phyloP scores from a whole-genome alignment of 2,113 vertebrate species.

The Ictalurus punctatus region DNA sequence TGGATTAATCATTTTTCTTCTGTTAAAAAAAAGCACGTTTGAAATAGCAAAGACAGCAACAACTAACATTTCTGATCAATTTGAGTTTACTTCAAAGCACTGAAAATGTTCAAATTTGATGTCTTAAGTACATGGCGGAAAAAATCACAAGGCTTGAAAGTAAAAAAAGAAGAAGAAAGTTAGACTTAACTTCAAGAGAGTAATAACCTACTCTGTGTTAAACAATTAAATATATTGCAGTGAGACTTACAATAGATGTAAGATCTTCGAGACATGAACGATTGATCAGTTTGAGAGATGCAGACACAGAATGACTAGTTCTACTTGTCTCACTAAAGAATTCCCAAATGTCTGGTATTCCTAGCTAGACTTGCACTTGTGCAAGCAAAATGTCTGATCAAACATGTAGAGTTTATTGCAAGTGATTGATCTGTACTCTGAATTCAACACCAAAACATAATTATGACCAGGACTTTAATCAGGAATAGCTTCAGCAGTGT shows the following conservation, averaged over 20 bases:
- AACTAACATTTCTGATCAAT: constrained; percentile 17
- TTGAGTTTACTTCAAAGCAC: constrained; percentile 41
- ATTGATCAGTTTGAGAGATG: background rate
- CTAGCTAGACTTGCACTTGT: background rate
- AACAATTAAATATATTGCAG: constrained; percentile 16
- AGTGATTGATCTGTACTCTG: background rate
- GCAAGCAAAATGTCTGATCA: background rate
- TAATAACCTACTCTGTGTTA: background rate
- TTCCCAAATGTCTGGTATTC: background rate
- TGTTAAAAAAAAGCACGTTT: background rate
- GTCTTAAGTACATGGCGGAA: constrained; percentile 7
- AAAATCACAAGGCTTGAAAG: constrained; percentile 24
- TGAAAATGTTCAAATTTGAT: constrained; percentile 45
- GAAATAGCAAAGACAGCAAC: background rate
- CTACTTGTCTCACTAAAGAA: background rate
- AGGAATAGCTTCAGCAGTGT: background rate
- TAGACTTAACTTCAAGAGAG: constrained; percentile 10
- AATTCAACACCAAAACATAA: background rate
- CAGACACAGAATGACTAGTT: background rate
- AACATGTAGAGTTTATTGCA: constrained; percentile 1
- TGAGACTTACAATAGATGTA: background rate
- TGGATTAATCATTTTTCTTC: background rate
- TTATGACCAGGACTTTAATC: background rate
- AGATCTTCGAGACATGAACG: background rate
- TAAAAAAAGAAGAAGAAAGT: constrained; percentile 14